Evolutionary conservation across 2,888 invertebrate species (phyloP).

Genomic region (Melipona beecheii): DNA sequence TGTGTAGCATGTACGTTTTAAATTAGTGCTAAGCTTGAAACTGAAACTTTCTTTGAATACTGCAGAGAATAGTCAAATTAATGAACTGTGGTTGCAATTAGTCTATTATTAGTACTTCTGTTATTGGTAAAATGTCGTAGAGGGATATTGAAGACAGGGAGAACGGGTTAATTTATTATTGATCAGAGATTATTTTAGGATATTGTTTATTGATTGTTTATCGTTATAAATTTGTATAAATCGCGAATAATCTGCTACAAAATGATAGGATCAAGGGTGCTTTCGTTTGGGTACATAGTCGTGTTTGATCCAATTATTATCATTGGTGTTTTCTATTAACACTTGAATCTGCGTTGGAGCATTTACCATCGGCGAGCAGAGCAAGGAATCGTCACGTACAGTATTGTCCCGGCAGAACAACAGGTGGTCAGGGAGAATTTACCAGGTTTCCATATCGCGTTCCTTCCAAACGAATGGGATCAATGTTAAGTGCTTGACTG

Average conservation of each 20-base stretch:
- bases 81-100: too few relatives aligned
- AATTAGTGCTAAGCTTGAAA: neutral
- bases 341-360: slow-evolving; percentile 31
- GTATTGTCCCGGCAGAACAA: slow-evolving; percentile 53
- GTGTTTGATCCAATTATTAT: neutral
- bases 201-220: neutral
- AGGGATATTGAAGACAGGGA: too few relatives aligned
- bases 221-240: neutral
- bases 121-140: too few relatives aligned
- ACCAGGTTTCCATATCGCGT: slow-evolving; percentile 57
- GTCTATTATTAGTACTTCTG: too few relatives aligned
- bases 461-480: slow-evolving; percentile 43
- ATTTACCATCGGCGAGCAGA: slow-evolving; percentile 39
- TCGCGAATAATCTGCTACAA: neutral
- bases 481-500: slow-evolving; percentile 23
- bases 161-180: neutral
- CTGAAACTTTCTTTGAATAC: neutral
- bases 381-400: slow-evolving; percentile 54
- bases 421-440: slow-evolving; percentile 64
- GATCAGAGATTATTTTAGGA: neutral
- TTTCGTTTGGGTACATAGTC: neutral
- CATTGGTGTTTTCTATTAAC: slow-evolving; percentile 26
- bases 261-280: neutral
- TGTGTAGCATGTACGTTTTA: neutral
- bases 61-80: neutral